Percentiles rank a stretch among this genome's conserved stretches.
phyloP scores from a whole-genome alignment of 2,888 invertebrate genomes.

The Biston betularia region DNA sequence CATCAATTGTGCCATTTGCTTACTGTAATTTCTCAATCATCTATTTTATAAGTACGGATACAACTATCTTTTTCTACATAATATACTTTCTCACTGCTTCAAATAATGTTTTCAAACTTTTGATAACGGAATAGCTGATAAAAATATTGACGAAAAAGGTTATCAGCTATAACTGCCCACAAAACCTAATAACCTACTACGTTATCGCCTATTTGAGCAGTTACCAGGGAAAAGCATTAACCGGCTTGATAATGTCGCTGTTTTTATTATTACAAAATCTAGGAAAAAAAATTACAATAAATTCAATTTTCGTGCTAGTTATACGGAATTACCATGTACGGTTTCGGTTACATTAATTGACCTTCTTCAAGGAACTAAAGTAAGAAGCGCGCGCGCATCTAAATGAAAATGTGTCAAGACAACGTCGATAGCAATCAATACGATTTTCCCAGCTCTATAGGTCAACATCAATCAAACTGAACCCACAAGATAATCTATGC shows the following conservation, averaged over 20 bases:
- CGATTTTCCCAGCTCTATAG: slow-evolving; percentile 31
- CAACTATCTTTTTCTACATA: no score
- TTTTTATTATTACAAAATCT: not conserved
- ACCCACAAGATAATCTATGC: slow-evolving; percentile 53
- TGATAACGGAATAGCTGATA: not conserved
- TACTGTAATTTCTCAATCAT: no score
- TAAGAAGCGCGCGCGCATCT: not conserved
- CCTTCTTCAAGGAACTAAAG: no score
- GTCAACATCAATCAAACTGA: slow-evolving; percentile 41
- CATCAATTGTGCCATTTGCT: no score
- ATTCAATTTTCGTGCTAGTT: no score
- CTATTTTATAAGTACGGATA: not conserved
- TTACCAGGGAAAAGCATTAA: slow-evolving; percentile 16
- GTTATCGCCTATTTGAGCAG: slow-evolving; percentile 33
- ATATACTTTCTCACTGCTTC: not conserved
- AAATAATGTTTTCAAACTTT: not conserved
- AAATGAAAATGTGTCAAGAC: not conserved
- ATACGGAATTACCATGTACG: no score
- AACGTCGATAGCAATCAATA: not conserved
- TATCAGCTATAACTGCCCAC: slow-evolving; percentile 7
- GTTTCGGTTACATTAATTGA: no score
- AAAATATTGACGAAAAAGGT: not conserved
- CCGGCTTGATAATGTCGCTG: not conserved
- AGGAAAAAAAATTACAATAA: no score
- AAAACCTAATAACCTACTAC: slow-evolving; percentile 32